Evolutionary conservation across 2,888 invertebrate species (phyloP).

Genomic region (Zygogramma bicolorata): DNA sequence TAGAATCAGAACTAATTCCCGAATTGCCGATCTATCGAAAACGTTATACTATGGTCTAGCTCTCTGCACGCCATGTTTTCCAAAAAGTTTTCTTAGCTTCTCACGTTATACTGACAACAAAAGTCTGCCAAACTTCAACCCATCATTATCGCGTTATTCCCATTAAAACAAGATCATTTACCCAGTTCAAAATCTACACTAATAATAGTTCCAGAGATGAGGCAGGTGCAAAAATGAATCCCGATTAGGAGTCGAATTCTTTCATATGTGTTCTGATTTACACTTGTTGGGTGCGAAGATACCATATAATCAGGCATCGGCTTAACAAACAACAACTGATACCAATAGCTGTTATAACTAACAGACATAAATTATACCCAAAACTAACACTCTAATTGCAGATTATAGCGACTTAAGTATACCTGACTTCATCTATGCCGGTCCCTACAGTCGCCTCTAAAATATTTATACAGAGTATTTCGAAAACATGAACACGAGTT

Average conservation of each 20-base stretch:
- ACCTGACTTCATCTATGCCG: background rate
- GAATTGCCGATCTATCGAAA: too few relatives aligned
- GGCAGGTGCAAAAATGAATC: constrained; percentile 41
- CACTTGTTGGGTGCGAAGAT: constrained; percentile 37
- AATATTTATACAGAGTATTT: constrained; percentile 14
- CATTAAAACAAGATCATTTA: constrained; percentile 35
- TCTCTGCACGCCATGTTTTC: background rate
- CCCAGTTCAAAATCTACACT: constrained; percentile 25
- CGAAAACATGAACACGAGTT: too few relatives aligned
- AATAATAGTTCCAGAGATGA: constrained; percentile 24
- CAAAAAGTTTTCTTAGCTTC: background rate
- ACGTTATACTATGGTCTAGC: too few relatives aligned
- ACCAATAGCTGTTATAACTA: constrained; percentile 45
- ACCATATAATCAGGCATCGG: constrained; percentile 50
- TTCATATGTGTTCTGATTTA: constrained; percentile 23
- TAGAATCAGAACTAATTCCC: too few relatives aligned
- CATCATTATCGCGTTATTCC: constrained; percentile 32
- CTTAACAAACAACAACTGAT: constrained; percentile 50
- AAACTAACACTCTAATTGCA: constrained; percentile 52
- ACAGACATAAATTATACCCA: constrained; percentile 51
- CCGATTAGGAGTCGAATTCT: constrained; percentile 37
- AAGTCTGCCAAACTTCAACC: constrained; percentile 11
- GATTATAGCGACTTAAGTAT: constrained; percentile 24
- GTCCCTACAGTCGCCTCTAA: background rate
- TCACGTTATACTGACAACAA: background rate